These are phyloP conservation scores for Spilarctia lutea DNA, from an alignment of 2,888 invertebrate species.

Conservation along the genomic window DNA sequence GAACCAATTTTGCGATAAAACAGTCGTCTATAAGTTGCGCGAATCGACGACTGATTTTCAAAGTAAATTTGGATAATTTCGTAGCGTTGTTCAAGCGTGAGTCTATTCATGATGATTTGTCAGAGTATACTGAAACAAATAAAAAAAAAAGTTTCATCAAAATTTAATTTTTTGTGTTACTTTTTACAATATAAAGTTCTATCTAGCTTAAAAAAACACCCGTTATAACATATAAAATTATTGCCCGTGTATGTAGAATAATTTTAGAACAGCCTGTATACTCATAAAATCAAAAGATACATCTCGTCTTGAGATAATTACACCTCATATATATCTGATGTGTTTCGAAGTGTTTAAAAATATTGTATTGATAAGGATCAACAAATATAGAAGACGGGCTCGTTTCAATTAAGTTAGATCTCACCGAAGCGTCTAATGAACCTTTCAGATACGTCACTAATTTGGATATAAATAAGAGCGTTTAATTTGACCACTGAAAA, in stretches of 20 bases:
- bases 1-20: no score
- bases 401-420: not conserved
- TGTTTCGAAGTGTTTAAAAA: conserved; percentile 14
- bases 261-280: not conserved
- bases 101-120: no score
- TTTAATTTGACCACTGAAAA: not conserved
- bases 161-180: no score
- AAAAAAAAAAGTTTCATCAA: no score
- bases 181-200: no score
- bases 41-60: no score
- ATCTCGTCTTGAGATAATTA: not conserved
- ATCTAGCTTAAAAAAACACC: no score
- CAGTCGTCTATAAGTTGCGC: no score
- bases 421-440: not conserved
- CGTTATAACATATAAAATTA: not conserved
- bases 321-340: not conserved
- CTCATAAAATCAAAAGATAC: conserved; percentile 18
- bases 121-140: no score
- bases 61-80: no score
- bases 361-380: conserved; percentile 23
- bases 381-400: not conserved
- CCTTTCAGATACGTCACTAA: conserved; percentile 15
- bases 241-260: not conserved
- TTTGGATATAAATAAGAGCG: conserved; percentile 53
- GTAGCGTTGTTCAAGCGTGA: no score